Base-by-base conservation (phyloP, 2,113 vertebrate genomes). In the Vimba vimba region DNA sequence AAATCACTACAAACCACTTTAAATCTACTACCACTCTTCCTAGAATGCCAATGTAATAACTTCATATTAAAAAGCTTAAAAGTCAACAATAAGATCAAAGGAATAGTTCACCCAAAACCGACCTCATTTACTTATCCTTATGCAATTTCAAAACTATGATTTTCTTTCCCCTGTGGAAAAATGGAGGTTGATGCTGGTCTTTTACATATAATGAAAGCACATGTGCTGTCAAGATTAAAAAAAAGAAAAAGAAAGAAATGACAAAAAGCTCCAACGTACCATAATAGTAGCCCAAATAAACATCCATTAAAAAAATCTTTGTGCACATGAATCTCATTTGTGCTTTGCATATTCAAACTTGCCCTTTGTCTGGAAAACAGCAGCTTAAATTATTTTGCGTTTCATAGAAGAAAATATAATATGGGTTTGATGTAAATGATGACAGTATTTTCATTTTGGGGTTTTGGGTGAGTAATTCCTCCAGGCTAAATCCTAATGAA, bases 1-100 rank as follows among this genome's bases (percentile, higher is more conserved):
- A 88, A 84, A 69, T 85, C 85, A 86, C 75, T n/a, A 25, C 84
- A 88, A 52, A 81, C 33, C 33, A 39, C 19, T 23, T 71, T 71
- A 71, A 19, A 71, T 71, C 33, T 69, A 66, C 12, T 17, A 69
- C 19, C 12, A 71, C 19, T 23, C 68, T 39, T 19, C 55, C 55
- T 23, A 23, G 55, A 57, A 57, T 57, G 55, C 17, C 47, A 50
- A 50, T 52, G 50, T 52, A 21, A 57, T 57, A 66, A 30, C 13
- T 66, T 15, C 15, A 33, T 68, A 68, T 69, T 36, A 21, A 21
- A 68, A 68, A 64, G 4, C 13, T 25, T 64, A 64, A 64, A 64
- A 33, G 30, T 68, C 30, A 68, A 21, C 30, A 33, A 19, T 7
- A 17, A 7, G 25, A 66, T 66, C 62, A 17, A 68, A 68, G 30